Evolutionary conservation across 2,113 vertebrate genomes (phyloP).

Genomic region (Cinclus cinclus): DNA sequence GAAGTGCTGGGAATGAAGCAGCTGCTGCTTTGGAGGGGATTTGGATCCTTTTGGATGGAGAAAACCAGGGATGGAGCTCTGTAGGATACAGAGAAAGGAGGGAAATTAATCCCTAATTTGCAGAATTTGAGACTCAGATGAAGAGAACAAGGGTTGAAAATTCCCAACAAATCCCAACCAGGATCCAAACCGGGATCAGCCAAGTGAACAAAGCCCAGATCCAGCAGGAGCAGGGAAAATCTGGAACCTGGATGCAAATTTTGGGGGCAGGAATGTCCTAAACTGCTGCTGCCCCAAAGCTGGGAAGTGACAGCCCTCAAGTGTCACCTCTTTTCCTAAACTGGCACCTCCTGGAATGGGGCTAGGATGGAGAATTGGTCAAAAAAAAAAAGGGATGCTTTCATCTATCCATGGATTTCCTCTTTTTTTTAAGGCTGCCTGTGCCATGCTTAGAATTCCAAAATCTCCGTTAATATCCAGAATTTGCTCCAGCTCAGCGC

Average conservation of each 20-base stretch:
- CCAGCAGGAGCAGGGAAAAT: not conserved
- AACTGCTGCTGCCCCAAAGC: not conserved
- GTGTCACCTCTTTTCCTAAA: not conserved
- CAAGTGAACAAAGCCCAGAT: not conserved
- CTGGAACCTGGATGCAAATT: rapidly evolving
- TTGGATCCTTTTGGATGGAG: not conserved
- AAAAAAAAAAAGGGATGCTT: not conserved
- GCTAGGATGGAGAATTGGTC: not conserved
- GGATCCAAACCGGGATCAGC: not conserved
- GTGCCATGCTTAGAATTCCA: not conserved
- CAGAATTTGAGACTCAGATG: not conserved
- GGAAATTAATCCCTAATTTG: rapidly evolving
- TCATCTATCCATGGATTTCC: no score
- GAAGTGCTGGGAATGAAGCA: not conserved
- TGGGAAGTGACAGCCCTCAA: not conserved
- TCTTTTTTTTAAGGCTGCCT: not conserved
- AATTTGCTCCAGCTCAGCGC: rapidly evolving
- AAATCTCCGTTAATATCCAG: rapidly evolving
- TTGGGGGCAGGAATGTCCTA: not conserved
- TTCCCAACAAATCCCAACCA: rapidly evolving
- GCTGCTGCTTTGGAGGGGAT: not conserved
- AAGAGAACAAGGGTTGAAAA: no score
- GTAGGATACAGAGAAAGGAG: not conserved
- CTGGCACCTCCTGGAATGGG: not conserved
- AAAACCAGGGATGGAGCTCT: not conserved